These are phyloP conservation scores for Atrichornis clamosus DNA, from an alignment of 2,113 vertebrate genomes.

Conservation along the genomic window DNA sequence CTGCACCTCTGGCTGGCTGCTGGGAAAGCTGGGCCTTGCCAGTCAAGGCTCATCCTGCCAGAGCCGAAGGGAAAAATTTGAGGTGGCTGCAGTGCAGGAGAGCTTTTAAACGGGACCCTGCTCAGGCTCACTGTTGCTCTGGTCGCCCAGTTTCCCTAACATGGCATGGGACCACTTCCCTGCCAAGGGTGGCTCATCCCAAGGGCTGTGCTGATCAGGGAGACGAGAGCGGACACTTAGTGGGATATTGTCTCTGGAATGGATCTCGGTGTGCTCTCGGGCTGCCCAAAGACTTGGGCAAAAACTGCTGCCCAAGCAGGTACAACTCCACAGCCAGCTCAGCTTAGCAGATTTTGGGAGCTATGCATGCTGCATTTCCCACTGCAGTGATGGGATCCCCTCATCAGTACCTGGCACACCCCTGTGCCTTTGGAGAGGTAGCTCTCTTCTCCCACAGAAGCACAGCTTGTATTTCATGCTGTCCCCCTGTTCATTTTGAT, in stretches of 20 bases:
- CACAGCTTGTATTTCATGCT: not conserved
- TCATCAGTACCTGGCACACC: not conserved
- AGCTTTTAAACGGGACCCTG: not conserved
- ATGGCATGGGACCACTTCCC: not conserved
- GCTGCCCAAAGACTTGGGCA: not conserved
- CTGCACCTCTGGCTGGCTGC: accelerated
- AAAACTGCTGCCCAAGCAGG: not conserved
- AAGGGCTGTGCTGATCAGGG: not conserved
- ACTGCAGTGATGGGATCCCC: not conserved
- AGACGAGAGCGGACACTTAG: not conserved
- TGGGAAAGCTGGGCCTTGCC: not conserved
- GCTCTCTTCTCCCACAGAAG: not conserved
- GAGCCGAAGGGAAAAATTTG: not conserved
- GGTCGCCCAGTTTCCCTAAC: not conserved
- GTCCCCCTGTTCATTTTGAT: not conserved
- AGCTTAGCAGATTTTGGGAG: not conserved
- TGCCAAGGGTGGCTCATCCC: not conserved
- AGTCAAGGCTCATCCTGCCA: not conserved
- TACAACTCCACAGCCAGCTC: not conserved
- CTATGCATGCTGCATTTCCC: not conserved
- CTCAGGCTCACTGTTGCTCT: not conserved
- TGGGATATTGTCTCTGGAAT: not conserved
- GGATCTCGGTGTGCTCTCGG: accelerated
- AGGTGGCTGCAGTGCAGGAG: accelerated
- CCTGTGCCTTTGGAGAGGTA: not conserved